Conservation (phyloP, 35 echinoderm and acorn worm genomes). For the Anneissia japonica region DNA sequence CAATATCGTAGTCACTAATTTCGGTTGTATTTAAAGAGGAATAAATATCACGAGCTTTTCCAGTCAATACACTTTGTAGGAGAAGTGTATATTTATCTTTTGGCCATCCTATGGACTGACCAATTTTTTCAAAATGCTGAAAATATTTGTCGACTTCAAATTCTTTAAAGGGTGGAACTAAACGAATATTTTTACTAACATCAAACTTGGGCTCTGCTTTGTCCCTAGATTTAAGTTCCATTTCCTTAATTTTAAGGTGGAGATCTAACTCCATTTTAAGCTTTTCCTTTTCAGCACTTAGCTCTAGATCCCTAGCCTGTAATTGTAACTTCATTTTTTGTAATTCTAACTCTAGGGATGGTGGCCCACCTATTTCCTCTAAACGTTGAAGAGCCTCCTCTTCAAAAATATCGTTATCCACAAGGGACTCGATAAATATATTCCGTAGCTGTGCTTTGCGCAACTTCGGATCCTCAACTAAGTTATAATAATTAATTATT, state of each 20-base stretch:
- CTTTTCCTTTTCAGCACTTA: too few relatives aligned
- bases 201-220: slow-evolving; percentile 3
- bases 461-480: too few relatives aligned
- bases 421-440: too few relatives aligned
- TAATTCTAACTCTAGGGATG: too few relatives aligned
- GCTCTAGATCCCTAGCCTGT: too few relatives aligned
- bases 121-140: slow-evolving; percentile 20
- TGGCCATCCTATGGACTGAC: not conserved
- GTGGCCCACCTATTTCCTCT: too few relatives aligned
- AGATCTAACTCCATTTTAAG: not conserved
- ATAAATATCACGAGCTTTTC: slow-evolving; percentile 43
- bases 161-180: slow-evolving; percentile 4
- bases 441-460: too few relatives aligned
- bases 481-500: too few relatives aligned
- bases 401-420: too few relatives aligned
- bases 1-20: slow-evolving; percentile 7
- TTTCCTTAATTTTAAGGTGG: slow-evolving; percentile 2
- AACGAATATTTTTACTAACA: not conserved
- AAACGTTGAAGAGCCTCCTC: too few relatives aligned
- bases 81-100: not conserved
- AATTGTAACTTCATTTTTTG: too few relatives aligned
- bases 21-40: not conserved
- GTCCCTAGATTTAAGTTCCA: not conserved
- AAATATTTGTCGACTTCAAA: slow-evolving; percentile 4
- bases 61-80: not conserved